Conservation (phyloP, 2,113 vertebrate species). For the Vidua macroura region DNA sequence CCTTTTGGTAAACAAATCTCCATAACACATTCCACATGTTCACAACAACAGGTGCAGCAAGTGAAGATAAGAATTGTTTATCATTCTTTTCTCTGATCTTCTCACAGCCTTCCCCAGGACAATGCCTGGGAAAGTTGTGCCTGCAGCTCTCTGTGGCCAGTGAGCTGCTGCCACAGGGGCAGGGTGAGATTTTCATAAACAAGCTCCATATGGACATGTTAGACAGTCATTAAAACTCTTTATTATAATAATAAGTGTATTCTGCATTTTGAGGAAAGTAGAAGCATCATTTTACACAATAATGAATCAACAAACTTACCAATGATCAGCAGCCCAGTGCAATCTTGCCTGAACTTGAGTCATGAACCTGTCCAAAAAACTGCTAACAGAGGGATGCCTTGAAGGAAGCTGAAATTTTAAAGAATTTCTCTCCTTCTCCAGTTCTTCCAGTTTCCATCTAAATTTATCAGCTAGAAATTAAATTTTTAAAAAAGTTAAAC, state of each 20-base stretch:
- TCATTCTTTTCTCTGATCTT: no score
- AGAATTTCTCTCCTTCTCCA: constrained; percentile 74
- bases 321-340: constrained; percentile 25
- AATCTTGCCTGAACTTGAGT: constrained; percentile 73
- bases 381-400: constrained; percentile 76
- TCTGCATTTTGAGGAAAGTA: neutral
- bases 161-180: no score
- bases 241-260: neutral
- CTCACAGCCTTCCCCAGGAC: no score
- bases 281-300: neutral
- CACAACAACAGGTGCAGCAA: no score
- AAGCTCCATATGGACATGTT: neutral
- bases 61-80: no score
- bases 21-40: no score
- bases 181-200: neutral
- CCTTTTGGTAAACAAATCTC: no score
- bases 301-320: constrained; percentile 49
- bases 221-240: neutral
- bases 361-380: constrained; percentile 76
- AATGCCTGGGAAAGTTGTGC: no score
- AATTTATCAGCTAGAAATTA: constrained; percentile 79
- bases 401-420: constrained; percentile 84
- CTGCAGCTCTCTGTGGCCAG: no score
- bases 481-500: neutral
- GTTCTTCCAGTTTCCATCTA: constrained; percentile 80